Evolutionary conservation across 2,888 invertebrate genomes (phyloP).

Genomic region (Bellardia bayeri): DNA sequence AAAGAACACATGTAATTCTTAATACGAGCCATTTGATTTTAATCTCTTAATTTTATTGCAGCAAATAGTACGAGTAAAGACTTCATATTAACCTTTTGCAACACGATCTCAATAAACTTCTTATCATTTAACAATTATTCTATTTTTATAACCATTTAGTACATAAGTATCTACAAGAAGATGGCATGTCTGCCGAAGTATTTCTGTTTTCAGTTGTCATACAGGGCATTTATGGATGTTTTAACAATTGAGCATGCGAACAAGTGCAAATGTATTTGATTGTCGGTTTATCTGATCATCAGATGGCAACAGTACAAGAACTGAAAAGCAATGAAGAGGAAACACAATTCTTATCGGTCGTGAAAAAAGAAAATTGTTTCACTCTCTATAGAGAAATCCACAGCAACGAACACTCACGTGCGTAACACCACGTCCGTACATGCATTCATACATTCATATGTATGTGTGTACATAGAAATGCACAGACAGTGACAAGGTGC

Average conservation of each 20-base stretch:
- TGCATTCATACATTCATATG: background rate
- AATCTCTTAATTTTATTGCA: slow-evolving; percentile 49
- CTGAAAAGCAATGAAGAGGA: background rate
- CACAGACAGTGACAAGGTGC: slow-evolving; percentile 65
- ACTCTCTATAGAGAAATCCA: background rate
- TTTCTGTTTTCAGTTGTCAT: background rate
- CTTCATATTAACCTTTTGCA: slow-evolving; percentile 23
- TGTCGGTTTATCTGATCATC: slow-evolving; percentile 54
- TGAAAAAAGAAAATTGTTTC: slow-evolving; percentile 40
- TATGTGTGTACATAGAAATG: slow-evolving; percentile 6
- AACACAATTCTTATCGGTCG: slow-evolving; percentile 46
- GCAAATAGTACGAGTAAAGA: background rate
- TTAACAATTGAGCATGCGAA: slow-evolving; percentile 13
- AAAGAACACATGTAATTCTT: no score
- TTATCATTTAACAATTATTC: slow-evolving; percentile 49
- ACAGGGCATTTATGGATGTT: slow-evolving; percentile 55
- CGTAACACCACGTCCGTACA: slow-evolving; percentile 60
- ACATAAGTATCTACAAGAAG: background rate
- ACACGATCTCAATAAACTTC: slow-evolving; percentile 35
- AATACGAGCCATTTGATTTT: background rate
- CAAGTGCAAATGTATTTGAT: slow-evolving; percentile 67
- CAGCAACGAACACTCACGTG: slow-evolving; percentile 48
- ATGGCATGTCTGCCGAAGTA: background rate
- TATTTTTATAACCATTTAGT: slow-evolving; percentile 22
- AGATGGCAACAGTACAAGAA: slow-evolving; percentile 22